phyloP scores from a whole-genome alignment of 2,888 invertebrate genomes.

The Cantharis rustica region DNA sequence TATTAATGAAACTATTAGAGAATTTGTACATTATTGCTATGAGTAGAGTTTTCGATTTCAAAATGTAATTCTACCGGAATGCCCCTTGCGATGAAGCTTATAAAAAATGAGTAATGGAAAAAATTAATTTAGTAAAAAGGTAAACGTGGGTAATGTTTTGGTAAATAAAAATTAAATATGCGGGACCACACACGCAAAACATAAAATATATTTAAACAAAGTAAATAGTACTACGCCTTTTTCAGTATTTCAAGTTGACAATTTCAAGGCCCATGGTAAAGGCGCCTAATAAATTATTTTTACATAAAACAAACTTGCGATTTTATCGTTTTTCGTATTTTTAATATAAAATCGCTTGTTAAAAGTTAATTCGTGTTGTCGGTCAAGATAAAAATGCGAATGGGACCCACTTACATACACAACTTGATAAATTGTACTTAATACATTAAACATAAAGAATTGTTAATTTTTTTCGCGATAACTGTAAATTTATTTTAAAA shows the following conservation, averaged over 20 bases:
- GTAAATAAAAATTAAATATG: background rate
- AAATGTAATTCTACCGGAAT: background rate
- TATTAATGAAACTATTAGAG: background rate
- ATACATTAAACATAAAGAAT: conserved; percentile 2
- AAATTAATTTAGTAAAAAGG: background rate
- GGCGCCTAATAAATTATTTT: background rate
- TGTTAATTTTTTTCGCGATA: background rate
- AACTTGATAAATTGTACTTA: background rate
- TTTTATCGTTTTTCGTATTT: background rate
- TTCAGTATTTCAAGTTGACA: background rate
- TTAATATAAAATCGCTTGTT: background rate
- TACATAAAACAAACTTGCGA: background rate
- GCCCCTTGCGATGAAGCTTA: background rate
- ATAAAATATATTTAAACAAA: background rate
- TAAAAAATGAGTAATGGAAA: background rate
- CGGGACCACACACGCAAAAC: background rate
- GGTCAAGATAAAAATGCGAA: conserved; percentile 5
- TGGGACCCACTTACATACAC: background rate
- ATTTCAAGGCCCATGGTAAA: background rate
- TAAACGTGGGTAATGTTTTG: background rate
- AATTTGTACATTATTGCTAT: background rate
- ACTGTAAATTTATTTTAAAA: background rate
- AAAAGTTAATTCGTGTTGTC: background rate
- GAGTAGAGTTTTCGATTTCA: background rate
- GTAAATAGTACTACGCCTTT: background rate